Conservation (phyloP, 2,888 invertebrate genomes). For the Stenoptilia bipunctidactyla region DNA sequence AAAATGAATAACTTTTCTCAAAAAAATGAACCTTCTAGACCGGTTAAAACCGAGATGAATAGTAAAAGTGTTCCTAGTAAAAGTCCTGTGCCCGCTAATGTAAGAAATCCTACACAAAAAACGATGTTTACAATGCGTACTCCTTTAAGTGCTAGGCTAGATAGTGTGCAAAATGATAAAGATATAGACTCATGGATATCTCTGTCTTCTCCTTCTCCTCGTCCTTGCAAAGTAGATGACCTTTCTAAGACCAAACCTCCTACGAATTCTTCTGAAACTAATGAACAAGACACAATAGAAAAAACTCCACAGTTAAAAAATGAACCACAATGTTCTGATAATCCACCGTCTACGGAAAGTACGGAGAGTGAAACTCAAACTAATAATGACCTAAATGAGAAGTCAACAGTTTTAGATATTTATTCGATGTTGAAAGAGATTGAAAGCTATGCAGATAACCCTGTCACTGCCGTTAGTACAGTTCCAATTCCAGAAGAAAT, state of each 20-base stretch:
- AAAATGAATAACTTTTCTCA: slow-evolving; percentile 26
- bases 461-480: slow-evolving; percentile 31
- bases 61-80: slow-evolving; percentile 29
- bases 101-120: slow-evolving; percentile 39
- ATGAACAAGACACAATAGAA: slow-evolving; percentile 7
- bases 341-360: background rate
- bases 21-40: slow-evolving; percentile 23
- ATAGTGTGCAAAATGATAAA: slow-evolving; percentile 52
- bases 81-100: slow-evolving; percentile 19
- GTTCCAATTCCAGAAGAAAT: slow-evolving; percentile 19
- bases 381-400: slow-evolving; percentile 35
- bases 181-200: slow-evolving; percentile 68
- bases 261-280: slow-evolving; percentile 13
- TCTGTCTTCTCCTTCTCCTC: slow-evolving; percentile 46
- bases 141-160: slow-evolving; percentile 52
- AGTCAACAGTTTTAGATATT: slow-evolving; percentile 59
- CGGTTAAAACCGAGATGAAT: slow-evolving; percentile 43
- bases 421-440: slow-evolving; percentile 66
- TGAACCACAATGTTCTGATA: background rate
- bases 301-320: background rate
- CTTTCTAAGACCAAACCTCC: slow-evolving; percentile 13
- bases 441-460: slow-evolving; percentile 55
- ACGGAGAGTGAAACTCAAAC: background rate
- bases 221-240: slow-evolving; percentile 27
- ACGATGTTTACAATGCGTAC: slow-evolving; percentile 31